Conservation (phyloP, 2,113 vertebrate species). For the Pelmatolapia mariae region DNA sequence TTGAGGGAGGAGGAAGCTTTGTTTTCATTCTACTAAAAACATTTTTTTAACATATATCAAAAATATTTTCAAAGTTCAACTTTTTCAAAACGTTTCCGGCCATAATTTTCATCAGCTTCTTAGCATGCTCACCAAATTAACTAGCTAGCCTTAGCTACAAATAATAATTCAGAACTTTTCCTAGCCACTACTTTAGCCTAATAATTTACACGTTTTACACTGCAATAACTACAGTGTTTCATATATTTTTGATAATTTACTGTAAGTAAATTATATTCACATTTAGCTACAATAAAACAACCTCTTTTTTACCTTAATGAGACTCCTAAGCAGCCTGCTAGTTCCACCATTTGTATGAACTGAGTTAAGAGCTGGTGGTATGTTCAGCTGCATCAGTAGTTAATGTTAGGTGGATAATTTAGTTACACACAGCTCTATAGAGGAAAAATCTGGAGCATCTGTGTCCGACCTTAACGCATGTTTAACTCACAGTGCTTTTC, state of each 20-base stretch:
- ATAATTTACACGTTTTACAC: not conserved
- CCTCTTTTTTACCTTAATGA: not conserved
- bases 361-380: not conserved
- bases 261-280: not conserved
- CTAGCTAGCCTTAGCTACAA: not conserved
- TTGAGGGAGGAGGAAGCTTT: not conserved
- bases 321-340: not conserved
- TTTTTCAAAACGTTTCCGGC: fast-evolving
- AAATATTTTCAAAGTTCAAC: not conserved
- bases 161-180: not conserved
- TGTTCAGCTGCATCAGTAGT: not conserved
- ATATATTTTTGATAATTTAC: not conserved
- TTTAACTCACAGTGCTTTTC: not conserved
- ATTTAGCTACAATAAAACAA: not conserved
- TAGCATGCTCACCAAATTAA: not conserved
- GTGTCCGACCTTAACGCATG: not conserved
- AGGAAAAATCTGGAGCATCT: not conserved
- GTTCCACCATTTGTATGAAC: not conserved
- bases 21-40: not conserved
- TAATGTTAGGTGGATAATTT: not conserved
- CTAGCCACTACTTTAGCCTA: not conserved
- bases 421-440: not conserved
- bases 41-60: not conserved
- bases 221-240: not conserved
- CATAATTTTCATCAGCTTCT: not conserved